These are phyloP conservation scores for Parazoanthus atlanticus DNA, from an alignment of 92 coral and sea anemone species.

Conservation along the genomic window DNA sequence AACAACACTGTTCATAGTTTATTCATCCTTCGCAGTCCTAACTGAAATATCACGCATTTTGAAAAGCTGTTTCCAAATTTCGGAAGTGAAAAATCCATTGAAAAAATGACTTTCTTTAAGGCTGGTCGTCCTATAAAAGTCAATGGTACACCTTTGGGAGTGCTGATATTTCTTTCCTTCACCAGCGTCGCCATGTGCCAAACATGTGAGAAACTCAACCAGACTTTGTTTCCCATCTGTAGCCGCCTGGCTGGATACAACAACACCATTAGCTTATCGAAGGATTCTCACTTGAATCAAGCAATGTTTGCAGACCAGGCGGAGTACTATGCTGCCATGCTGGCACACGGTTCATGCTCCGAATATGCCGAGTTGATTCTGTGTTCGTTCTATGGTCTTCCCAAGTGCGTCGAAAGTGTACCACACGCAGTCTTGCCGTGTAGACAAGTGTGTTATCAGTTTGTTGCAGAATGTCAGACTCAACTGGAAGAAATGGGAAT, in stretches of 20 bases:
- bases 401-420: slow-evolving; percentile 8
- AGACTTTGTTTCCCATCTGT: slow-evolving; percentile 16
- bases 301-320: background rate
- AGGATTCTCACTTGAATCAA: background rate
- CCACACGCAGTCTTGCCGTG: slow-evolving; percentile 7
- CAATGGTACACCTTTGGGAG: background rate
- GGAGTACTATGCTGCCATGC: background rate
- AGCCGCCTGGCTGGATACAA: slow-evolving; percentile 8
- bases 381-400: slow-evolving; percentile 23
- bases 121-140: background rate
- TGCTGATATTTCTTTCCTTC: background rate
- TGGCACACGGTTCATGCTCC: background rate
- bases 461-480: slow-evolving; percentile 6
- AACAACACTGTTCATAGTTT: background rate
- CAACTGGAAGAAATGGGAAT: slow-evolving; percentile 4
- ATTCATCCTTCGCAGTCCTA: background rate
- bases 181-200: background rate
- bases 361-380: slow-evolving; percentile 8
- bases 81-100: background rate
- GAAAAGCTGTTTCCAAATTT: background rate
- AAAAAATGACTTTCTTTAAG: background rate
- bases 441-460: slow-evolving; percentile 10
- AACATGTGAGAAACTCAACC: slow-evolving; percentile 28
- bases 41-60: background rate
- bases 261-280: background rate